Evolutionary conservation across 2,797 vertebrate species (phyloP).

Genomic region (Hyperoplus lanceolatus): DNA sequence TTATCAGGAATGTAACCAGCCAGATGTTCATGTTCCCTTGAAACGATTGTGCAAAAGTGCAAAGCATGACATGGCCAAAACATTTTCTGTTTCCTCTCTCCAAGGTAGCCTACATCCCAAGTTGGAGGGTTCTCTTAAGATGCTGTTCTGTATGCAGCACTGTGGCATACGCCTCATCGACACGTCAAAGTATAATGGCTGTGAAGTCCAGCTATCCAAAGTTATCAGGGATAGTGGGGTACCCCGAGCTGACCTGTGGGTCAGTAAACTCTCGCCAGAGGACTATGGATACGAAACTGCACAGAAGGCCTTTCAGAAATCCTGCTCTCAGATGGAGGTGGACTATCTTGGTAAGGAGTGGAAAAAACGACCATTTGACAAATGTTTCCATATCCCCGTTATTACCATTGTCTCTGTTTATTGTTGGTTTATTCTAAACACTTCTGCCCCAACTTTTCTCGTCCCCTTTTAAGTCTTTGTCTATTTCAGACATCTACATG

Average conservation of each 20-base stretch:
- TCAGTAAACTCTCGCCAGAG: conserved; percentile 83
- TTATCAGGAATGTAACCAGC: neutral
- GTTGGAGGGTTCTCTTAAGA: conserved; percentile 18
- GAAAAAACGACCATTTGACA: neutral
- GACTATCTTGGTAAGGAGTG: conserved; percentile 10
- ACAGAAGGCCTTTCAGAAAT: conserved; percentile 77
- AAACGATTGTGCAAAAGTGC: neutral
- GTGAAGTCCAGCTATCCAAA: conserved; percentile 77
- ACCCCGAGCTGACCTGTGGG: conserved; percentile 76
- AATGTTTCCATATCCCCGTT: neutral
- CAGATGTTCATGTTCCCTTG: neutral
- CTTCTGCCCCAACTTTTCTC: neutral
- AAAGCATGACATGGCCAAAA: neutral
- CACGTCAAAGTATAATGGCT: conserved; percentile 82
- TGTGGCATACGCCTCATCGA: conserved; percentile 80
- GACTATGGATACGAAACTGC: conserved; percentile 80
- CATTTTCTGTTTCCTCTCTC: neutral
- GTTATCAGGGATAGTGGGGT: conserved; percentile 77
- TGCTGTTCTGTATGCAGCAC: conserved; percentile 1
- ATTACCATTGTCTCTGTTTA: neutral
- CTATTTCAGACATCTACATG: conserved; percentile 23
- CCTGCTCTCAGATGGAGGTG: conserved; percentile 66
- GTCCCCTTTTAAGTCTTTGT: neutral
- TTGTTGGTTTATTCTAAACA: neutral
- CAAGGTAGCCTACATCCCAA: neutral